Evolutionary conservation across 2,888 invertebrate genomes (phyloP).

Genomic region (Daptonema setosum): DNA sequence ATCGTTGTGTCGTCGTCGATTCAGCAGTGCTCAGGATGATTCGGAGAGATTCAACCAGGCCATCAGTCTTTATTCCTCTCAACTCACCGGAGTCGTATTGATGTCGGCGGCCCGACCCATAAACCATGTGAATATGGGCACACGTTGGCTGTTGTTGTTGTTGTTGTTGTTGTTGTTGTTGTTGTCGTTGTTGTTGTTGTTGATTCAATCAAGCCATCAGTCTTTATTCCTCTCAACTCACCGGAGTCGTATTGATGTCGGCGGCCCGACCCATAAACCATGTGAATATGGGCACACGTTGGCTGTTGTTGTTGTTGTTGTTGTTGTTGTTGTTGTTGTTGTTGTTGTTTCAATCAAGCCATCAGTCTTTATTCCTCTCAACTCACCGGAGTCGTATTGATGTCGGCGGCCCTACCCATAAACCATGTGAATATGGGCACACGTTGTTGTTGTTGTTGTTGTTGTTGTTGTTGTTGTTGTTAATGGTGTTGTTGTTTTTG

Average conservation of each 20-base stretch:
- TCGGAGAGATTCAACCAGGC: constrained; percentile 73
- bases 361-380: too few relatives aligned
- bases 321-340: too few relatives aligned
- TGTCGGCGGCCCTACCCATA: too few relatives aligned
- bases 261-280: constrained; percentile 38
- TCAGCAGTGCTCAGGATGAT: constrained; percentile 7
- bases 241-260: constrained; percentile 61
- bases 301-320: too few relatives aligned
- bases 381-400: too few relatives aligned
- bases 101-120: constrained; percentile 47
- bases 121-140: not conserved
- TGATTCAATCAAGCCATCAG: constrained; percentile 76
- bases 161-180: too few relatives aligned
- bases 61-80: constrained; percentile 71
- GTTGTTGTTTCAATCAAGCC: too few relatives aligned
- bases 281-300: not conserved
- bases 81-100: constrained; percentile 64
- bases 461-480: too few relatives aligned
- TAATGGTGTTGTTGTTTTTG: too few relatives aligned
- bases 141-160: not conserved
- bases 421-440: too few relatives aligned
- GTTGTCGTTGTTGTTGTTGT: too few relatives aligned
- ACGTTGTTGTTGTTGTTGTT: too few relatives aligned
- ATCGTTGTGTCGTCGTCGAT: constrained; percentile 6
- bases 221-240: constrained; percentile 70